phyloP scores from a whole-genome alignment of 2,797 vertebrate species.

The Gallinago nigripennis region DNA sequence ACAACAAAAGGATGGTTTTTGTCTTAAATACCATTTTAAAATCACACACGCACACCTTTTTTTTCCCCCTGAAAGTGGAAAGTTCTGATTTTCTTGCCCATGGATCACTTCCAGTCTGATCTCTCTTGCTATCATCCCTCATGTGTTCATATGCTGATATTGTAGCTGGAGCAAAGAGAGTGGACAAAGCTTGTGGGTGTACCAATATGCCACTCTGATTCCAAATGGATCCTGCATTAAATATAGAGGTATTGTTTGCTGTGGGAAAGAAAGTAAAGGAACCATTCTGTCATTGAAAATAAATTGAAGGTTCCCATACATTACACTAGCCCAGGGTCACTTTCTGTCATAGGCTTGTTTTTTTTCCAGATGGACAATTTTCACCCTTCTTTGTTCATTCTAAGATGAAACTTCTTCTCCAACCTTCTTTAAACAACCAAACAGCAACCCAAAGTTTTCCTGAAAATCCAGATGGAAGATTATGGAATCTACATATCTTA shows the following conservation, averaged over 20 bases:
- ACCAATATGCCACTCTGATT: not conserved
- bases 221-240: not conserved
- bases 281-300: not conserved
- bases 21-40: not conserved
- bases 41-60: not conserved
- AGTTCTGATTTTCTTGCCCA: not conserved
- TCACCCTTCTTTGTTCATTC: not conserved
- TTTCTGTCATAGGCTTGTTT: not conserved
- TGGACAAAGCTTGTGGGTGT: not conserved
- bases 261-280: not conserved
- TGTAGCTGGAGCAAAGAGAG: not conserved
- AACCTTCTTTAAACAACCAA: not conserved
- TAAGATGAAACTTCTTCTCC: not conserved
- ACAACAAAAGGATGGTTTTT: not conserved
- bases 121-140: not conserved
- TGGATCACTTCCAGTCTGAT: not conserved
- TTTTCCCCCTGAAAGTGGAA: not conserved
- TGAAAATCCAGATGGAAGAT: slow-evolving; percentile 40
- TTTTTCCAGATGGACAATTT: not conserved
- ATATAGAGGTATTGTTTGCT: not conserved
- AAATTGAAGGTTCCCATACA: not conserved
- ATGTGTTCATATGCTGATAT: not conserved
- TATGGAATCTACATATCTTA: slow-evolving; percentile 27
- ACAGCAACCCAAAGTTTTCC: not conserved
- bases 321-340: not conserved